Base-by-base conservation (phyloP, 2,888 invertebrate genomes). In the Drosophila quasianomalipes region DNA sequence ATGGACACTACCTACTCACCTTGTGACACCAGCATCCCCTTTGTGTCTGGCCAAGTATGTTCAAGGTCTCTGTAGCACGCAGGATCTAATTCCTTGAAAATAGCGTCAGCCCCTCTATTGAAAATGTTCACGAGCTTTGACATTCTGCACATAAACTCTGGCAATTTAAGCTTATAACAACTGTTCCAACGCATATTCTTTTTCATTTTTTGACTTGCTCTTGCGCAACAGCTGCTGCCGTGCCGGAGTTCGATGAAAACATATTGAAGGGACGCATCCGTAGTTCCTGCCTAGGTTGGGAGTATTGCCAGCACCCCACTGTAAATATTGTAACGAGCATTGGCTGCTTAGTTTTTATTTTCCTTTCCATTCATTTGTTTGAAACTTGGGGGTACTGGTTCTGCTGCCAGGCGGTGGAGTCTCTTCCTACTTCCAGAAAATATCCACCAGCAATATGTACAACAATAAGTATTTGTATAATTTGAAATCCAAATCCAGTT, bases 131-230 rank as follows among this genome's bases (percentile, higher is more conserved):
- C 70, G 64, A 82, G 86, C 81, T 72, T 73, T 83, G 86, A 87
- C 90, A 86, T 90, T 80, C 71, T 83, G 63, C 67, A 83, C 82
- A 81, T 72, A 73, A 89, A 83, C 83, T 88, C 83, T 57, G 68
- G 70, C 85, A 82, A 81, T 82, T 85, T 89, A 78, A 76, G 74
- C 88, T 85, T 76, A 85, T 77, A 85, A 76, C 82, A 86, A 85
- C 88, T 84, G 80, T 82, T 85, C 66, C 80, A 52, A 70, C 71
- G 58, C 74, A 68, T 61, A 62, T 67, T 51, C 39, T 49, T 54
- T 37, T 58, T 49, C 44, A 44, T 71, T 57, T 74, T 71, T 66
- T 47, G 59, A 44, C 67, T 70, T 67, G 57, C 33, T 74, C 39
- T 71, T 49, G 67, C 67, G 70, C 76, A 83, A 78, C 90, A 87